A percentile compares a stretch with the other conserved stretches of the same genome.
Conservation (phyloP, 2,113 vertebrate species). For the Austrofundulus limnaeus region DNA sequence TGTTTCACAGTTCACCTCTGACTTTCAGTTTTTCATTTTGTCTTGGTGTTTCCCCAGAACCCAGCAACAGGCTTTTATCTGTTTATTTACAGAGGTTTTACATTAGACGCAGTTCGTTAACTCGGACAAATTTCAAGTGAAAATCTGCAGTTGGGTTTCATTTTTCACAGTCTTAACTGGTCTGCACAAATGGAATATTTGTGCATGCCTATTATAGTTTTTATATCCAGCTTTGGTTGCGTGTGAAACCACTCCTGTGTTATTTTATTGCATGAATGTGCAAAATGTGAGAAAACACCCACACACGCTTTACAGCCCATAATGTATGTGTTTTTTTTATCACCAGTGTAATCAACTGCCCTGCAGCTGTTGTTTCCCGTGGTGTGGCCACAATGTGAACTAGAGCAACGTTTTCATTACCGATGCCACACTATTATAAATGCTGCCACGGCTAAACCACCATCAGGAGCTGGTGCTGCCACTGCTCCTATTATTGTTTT, state of each 20-base stretch:
- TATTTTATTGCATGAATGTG: slow-evolving; percentile 42
- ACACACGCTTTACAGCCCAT: slow-evolving; percentile 22
- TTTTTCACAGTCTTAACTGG: neutral
- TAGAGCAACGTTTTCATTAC: slow-evolving; percentile 44
- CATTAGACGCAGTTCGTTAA: neutral
- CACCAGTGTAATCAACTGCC: slow-evolving; percentile 33
- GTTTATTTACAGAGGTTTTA: neutral
- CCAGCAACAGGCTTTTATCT: slow-evolving; percentile 1
- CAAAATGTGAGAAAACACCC: slow-evolving; percentile 65
- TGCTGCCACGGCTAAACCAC: slow-evolving; percentile 56
- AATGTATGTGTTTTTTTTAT: slow-evolving; percentile 37
- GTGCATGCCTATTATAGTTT: slow-evolving; percentile 1
- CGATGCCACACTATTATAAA: slow-evolving; percentile 40
- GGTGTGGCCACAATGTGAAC: slow-evolving; percentile 22
- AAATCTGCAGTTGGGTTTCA: neutral
- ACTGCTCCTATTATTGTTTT: slow-evolving; percentile 48
- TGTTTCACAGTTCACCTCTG: slow-evolving; percentile 47
- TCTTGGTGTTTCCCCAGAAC: slow-evolving; percentile 36
- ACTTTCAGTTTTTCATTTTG: slow-evolving; percentile 40
- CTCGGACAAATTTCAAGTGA: neutral
- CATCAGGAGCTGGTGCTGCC: slow-evolving; percentile 47
- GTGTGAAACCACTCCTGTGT: slow-evolving; percentile 45
- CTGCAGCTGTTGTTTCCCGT: slow-evolving; percentile 35
- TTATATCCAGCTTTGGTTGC: slow-evolving; percentile 10
- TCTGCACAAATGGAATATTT: neutral